Conservation (phyloP, 2,888 invertebrate species). For the Orchesella flavescens region DNA sequence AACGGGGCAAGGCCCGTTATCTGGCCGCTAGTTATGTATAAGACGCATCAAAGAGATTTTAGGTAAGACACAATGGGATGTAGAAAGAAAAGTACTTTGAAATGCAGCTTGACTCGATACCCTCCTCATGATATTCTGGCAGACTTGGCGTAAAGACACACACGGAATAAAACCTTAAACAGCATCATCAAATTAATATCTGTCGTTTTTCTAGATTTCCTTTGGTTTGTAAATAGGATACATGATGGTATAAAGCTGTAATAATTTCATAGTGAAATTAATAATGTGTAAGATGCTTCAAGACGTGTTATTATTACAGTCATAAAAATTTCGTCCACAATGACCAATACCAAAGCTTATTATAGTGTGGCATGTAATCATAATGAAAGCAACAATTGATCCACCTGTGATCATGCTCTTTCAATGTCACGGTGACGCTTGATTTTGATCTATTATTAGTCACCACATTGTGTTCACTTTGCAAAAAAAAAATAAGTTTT, state of each 20-base stretch:
- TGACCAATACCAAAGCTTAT: background rate
- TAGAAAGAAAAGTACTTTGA: no score
- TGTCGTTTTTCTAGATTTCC: background rate
- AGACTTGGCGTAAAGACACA: no score
- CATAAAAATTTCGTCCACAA: slow-evolving; percentile 20
- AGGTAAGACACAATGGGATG: no score
- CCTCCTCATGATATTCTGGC: no score
- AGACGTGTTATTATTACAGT: background rate
- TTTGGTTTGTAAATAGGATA: no score
- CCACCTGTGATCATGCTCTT: slow-evolving; percentile 43
- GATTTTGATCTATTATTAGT: slow-evolving; percentile 46
- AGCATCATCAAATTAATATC: slow-evolving; percentile 5
- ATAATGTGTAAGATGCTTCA: no score
- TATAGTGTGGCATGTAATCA: background rate
- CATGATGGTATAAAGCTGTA: no score
- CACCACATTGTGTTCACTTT: slow-evolving; percentile 23
- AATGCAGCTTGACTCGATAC: no score
- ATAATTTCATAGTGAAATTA: no score
- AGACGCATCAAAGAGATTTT: no score
- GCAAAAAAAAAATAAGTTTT: background rate
- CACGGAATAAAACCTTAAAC: background rate
- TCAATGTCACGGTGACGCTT: slow-evolving; percentile 61
- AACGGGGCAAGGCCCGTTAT: no score
- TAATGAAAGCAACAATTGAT: slow-evolving; percentile 42
- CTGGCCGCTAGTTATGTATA: no score